Percentiles rank a stretch among this genome's conserved stretches.
Evolutionary conservation across 2,113 vertebrate species (phyloP).

Genomic region (Erinaceus europaeus): DNA sequence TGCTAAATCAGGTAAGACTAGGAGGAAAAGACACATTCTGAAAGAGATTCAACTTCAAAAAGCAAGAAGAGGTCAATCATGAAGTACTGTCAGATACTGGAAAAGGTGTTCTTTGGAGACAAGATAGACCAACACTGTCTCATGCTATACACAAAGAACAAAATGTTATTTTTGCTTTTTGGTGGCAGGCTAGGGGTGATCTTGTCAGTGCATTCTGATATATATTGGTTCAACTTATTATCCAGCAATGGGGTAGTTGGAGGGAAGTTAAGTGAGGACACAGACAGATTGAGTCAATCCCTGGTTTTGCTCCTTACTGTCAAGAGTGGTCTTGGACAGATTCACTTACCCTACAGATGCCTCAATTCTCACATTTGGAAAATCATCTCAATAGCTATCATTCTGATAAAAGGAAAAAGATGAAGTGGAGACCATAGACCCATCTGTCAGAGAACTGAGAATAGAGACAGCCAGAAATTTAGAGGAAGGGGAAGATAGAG

Average conservation of each 20-base stretch:
- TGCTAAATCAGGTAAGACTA: neutral
- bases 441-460: neutral
- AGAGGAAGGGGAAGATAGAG: too few relatives aligned
- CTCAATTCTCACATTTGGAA: neutral
- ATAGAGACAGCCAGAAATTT: too few relatives aligned
- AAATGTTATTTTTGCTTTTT: neutral
- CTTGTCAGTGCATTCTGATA: neutral
- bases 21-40: neutral
- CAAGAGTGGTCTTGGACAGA: neutral
- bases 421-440: neutral
- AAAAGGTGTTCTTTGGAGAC: neutral
- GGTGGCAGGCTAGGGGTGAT: neutral
- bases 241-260: neutral
- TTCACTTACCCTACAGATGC: neutral
- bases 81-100: neutral
- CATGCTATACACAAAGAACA: neutral
- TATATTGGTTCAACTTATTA: neutral
- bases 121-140: neutral
- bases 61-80: neutral
- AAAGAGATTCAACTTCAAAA: neutral
- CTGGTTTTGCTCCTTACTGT: neutral
- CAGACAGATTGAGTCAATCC: neutral
- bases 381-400: neutral
- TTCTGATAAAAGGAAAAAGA: neutral
- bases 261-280: neutral